A percentile compares a stretch with the other conserved stretches of the same genome.
These are phyloP conservation scores for Platanista minor DNA, from an alignment of 2,113 vertebrate genomes.

Conservation along the genomic window DNA sequence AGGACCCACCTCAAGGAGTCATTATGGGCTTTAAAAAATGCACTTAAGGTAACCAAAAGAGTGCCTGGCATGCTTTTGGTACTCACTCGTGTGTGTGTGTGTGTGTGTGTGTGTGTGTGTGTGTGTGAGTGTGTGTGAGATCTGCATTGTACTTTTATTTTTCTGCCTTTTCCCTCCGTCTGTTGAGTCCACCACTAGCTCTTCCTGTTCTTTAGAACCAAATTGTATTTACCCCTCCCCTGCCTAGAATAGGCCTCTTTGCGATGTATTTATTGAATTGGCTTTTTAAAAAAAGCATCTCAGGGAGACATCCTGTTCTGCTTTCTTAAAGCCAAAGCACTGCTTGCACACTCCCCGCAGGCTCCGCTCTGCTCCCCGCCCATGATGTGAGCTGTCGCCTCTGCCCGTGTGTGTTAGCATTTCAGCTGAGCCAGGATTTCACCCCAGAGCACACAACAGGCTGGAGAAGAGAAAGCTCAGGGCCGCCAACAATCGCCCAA, in stretches of 20 bases:
- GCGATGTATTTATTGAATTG: background rate
- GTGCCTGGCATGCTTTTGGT: fast-evolving
- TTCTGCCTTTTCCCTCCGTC: background rate
- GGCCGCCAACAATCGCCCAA: too few relatives aligned
- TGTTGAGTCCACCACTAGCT: background rate
- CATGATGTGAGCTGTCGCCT: background rate
- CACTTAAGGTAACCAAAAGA: background rate
- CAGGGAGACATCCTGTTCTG: background rate
- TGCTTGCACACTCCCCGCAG: background rate
- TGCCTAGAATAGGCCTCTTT: background rate
- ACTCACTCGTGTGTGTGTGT: fast-evolving
- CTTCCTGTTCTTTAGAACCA: background rate
- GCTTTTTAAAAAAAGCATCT: background rate
- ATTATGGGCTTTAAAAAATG: background rate
- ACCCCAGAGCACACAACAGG: background rate
- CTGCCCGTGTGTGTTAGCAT: fast-evolving
- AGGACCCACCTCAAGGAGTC: background rate
- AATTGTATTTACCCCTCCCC: background rate
- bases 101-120: fast-evolving
- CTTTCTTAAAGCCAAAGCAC: background rate
- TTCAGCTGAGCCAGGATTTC: background rate
- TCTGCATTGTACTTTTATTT: background rate
- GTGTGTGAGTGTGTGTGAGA: fast-evolving
- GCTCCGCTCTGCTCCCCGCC: fast-evolving
- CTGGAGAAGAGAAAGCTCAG: background rate